These are phyloP conservation scores for Fundulus diaphanus DNA, from an alignment of 2,797 vertebrate species.

Conservation along the genomic window DNA sequence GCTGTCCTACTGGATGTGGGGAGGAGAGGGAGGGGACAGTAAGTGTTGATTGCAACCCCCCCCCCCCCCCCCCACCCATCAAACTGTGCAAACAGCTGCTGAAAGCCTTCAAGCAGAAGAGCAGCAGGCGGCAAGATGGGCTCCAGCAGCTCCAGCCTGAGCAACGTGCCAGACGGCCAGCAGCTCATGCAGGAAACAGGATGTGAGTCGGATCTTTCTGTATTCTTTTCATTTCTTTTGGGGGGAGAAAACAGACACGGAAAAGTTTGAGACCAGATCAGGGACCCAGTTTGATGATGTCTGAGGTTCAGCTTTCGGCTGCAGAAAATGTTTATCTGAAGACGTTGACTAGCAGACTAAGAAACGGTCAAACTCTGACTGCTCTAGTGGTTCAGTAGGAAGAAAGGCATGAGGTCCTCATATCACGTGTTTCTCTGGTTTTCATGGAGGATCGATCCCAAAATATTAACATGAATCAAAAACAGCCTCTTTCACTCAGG, in stretches of 20 bases:
- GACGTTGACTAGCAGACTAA: too few relatives aligned
- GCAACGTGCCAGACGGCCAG: constrained; percentile 57
- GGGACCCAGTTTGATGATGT: neutral
- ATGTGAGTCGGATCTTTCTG: constrained; percentile 58
- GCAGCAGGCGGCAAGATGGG: constrained; percentile 64
- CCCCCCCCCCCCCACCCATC: too few relatives aligned
- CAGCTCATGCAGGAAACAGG: constrained; percentile 74
- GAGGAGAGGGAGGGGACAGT: neutral
- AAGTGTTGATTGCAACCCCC: neutral
- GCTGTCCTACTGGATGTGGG: neutral
- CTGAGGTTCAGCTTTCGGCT: neutral
- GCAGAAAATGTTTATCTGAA: neutral
- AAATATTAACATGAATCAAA: too few relatives aligned
- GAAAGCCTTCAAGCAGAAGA: too few relatives aligned
- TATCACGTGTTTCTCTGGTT: neutral
- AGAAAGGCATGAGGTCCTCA: neutral
- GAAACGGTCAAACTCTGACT: neutral
- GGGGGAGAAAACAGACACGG: too few relatives aligned
- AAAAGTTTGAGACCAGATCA: neutral
- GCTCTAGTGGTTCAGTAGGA: neutral
- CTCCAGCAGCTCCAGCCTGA: constrained; percentile 58
- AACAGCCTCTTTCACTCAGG: too few relatives aligned
- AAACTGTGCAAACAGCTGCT: neutral
- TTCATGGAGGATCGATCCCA: neutral
- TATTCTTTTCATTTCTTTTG: neutral